Evolutionary conservation across 30 jellyfish, hydroid and myxozoan genomes (phyloP), one percentile per base, ranked within the genome.

Genomic region (Sanderia malayensis): DNA sequence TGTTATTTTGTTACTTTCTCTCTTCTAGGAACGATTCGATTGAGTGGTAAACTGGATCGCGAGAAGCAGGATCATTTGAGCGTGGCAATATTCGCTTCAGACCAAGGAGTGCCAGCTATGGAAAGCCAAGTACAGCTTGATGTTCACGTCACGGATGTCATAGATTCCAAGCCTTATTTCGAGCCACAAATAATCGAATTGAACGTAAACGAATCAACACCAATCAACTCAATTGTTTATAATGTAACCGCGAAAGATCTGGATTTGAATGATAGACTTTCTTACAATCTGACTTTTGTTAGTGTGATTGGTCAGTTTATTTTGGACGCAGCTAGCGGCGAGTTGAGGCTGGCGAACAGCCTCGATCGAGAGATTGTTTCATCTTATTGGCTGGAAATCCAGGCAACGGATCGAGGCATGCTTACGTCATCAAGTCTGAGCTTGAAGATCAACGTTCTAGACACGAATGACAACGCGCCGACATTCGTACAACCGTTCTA

Each of bases 381-480:
- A 13, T 27, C 15, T 33, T 73, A 31, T 30, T 73, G 52, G 28
- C 11, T 83, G 21, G 22, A 64, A 11, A 74, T 83, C 19, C 75
- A 61, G 44, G 87, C 87, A 11, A 60, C 67, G 0, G 95, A 83
- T 64, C 61, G 83, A 1, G 85, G n/a, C 27, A 46, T 55, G 47
- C 41, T 72, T n/a, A 21, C 69, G 21, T 83, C 95, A 0, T 46
- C 79, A 20, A 23, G 29, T 29, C 20, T 62, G 18, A 88, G 80
- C 60, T 70, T 83, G 23, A 41, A 72, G 20, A 34, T 83, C 26
- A 73, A 44, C 25, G 58, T 75, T 20, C 74, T 37, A 19, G 95
- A 84, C 49, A 74, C 64, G 19, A 84, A 84, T 53, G 95, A 84
- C 53, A 83, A 83, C 73, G 32, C 76, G 13, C 95, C 95, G 24